These are phyloP conservation scores for Macquaria ambigua DNA, from an alignment of 2,113 vertebrate species.

Conservation along the genomic window DNA sequence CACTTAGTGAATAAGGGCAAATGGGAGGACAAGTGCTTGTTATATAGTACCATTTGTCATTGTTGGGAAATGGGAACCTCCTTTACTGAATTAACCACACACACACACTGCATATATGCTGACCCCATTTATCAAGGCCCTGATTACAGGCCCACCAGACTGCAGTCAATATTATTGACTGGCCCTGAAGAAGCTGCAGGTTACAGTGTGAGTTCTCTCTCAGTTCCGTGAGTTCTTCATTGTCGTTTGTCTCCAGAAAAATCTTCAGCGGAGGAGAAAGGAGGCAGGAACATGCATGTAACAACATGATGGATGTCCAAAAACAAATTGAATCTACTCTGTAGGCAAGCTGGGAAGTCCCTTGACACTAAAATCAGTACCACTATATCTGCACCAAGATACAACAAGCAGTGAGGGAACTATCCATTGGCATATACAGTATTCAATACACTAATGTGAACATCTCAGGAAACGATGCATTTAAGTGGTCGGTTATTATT, in stretches of 20 bases:
- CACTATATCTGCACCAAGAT: background rate
- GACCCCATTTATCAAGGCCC: slow-evolving; percentile 70
- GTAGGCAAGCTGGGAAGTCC: background rate
- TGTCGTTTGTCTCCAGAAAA: slow-evolving; percentile 21
- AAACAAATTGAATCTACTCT: background rate
- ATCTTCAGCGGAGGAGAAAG: background rate
- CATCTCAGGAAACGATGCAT: background rate
- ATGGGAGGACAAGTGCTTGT: slow-evolving; percentile 45
- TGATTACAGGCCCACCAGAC: slow-evolving; percentile 52
- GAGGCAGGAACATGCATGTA: background rate
- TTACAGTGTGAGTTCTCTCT: background rate
- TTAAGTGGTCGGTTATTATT: background rate
- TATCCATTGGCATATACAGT: background rate
- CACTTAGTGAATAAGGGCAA: slow-evolving; percentile 40
- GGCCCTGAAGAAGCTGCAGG: slow-evolving; percentile 28
- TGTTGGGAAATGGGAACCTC: slow-evolving; percentile 38
- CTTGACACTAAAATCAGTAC: background rate
- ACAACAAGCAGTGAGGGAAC: background rate
- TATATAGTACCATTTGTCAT: slow-evolving; percentile 44
- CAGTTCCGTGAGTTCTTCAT: slow-evolving; percentile 30
- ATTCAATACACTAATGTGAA: background rate
- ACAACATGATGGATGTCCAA: background rate
- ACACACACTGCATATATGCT: slow-evolving; percentile 31
- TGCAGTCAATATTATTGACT: slow-evolving; percentile 66
- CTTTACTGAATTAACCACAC: slow-evolving; percentile 47